Percentiles rank a stretch among this genome's conserved stretches.
Evolutionary conservation across 2,888 invertebrate species (phyloP).

Genomic region (Cosmia trapezina): DNA sequence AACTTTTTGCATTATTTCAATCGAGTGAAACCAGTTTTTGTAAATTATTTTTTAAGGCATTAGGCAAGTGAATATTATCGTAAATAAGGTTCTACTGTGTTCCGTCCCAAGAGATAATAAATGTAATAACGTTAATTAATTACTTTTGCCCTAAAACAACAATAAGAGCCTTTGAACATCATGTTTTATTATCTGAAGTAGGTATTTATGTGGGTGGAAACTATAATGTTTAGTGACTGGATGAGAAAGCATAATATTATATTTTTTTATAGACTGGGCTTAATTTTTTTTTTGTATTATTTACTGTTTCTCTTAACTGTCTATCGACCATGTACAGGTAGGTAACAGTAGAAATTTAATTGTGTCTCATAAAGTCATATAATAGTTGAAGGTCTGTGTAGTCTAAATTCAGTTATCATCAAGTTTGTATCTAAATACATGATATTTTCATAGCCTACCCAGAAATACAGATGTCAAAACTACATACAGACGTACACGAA

Average conservation of each 20-base stretch:
- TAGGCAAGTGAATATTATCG: conserved; percentile 28
- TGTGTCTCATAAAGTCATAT: no score
- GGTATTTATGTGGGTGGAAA: not conserved
- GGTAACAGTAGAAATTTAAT: no score
- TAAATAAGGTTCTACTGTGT: conserved; percentile 37
- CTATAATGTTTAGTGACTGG: not conserved
- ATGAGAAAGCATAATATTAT: not conserved
- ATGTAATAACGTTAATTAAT: conserved; percentile 29
- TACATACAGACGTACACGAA: not conserved
- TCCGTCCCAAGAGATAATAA: conserved; percentile 28
- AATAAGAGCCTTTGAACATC: conserved; percentile 33
- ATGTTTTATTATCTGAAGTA: conserved; percentile 27
- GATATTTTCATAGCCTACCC: not conserved
- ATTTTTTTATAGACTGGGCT: no score
- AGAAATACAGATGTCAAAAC: conserved; percentile 18
- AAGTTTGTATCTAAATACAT: not conserved
- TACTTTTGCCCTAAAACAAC: conserved; percentile 51
- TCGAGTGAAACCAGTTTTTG: not conserved
- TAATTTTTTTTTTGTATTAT: no score
- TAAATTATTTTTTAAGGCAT: conserved; percentile 22
- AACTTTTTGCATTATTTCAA: conserved; percentile 43
- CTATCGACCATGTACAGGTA: no score
- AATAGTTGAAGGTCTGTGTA: no score
- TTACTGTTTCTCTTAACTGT: no score
- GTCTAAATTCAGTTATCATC: not conserved